phyloP scores from a whole-genome alignment of 2,797 vertebrate species.

The Poeciliopsis infans region DNA sequence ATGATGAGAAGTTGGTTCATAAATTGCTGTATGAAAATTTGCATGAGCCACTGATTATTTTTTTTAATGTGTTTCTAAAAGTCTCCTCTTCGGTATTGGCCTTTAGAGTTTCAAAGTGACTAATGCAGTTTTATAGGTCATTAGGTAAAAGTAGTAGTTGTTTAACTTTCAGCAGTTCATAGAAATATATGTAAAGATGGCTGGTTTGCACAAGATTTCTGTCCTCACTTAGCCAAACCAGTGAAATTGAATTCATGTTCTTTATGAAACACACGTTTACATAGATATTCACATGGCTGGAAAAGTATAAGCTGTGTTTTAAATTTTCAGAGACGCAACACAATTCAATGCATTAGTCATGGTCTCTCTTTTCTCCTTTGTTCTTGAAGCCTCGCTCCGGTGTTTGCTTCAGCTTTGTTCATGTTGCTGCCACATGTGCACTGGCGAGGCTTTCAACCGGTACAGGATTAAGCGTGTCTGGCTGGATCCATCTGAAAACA shows the following conservation, averaged over 20 bases:
- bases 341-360: constrained; percentile 50
- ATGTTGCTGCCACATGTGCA: constrained; percentile 81
- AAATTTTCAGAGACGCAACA: constrained; percentile 35
- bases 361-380: constrained; percentile 39
- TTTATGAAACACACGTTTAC: constrained; percentile 27
- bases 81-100: constrained; percentile 26
- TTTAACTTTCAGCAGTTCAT: constrained; percentile 30
- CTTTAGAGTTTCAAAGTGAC: constrained; percentile 14
- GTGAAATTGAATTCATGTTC: constrained; percentile 43
- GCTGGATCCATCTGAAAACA: constrained; percentile 58
- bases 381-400: constrained; percentile 54
- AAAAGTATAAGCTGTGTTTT: constrained; percentile 38
- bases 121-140: constrained; percentile 38
- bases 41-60: constrained; percentile 23
- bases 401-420: constrained; percentile 60
- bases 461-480: constrained; percentile 74
- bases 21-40: constrained; percentile 1
- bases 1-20: not conserved
- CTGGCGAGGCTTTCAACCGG: constrained; percentile 69
- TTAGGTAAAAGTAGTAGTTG: constrained; percentile 16
- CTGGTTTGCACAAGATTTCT: constrained; percentile 26
- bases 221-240: constrained; percentile 43
- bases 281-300: constrained; percentile 20
- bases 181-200: not conserved
- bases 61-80: constrained; percentile 19